Base-by-base conservation (phyloP, 2,113 vertebrate genomes). In the Mus musculus region DNA sequence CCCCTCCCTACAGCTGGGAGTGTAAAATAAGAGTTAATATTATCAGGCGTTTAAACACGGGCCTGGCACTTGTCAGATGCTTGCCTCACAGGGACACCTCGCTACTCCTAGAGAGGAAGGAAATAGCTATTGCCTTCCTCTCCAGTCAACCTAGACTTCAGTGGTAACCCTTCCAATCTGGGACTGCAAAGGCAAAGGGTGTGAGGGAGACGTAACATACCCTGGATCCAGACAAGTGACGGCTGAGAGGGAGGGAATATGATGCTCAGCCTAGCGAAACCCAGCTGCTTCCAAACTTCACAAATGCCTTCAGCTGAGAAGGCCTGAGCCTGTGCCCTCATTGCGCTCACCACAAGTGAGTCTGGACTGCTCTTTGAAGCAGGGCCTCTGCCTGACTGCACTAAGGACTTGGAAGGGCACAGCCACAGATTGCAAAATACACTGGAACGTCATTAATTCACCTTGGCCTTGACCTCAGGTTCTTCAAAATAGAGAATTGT, bases 201-300 rank as follows among this genome's bases (percentile, higher is more conserved):
- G 17, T 30, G 54, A 52, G 30, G 39, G 24, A 75, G 52, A 39
- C 76, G 54, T 1, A 13, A 36, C 11, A 56, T 20, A 16, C 13
- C 26, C 22, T 5, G 49, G 49, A 49, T 22, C 52, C 19, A n/a
- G 71, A 72, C 26, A 13, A 6, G 13, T 5, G 33, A 33, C 10
- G 26, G 80, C 22, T 1, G 0, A 0, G 6, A 7, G 11, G 33
- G 13, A 13, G 2, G 5, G 16, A 14, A 16, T 4, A 33, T n/a
- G n/a, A 24, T 8, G 13, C 16, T 26, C 67, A 20, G 3, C 10
- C 26, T 8, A 0, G 4, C 46, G 61, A 84, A 72, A 69, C 33
- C 36, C 69, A 39, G 67, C 33, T n/a, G 10, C 46, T 46, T 33
- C 26, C 39, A 28, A 10, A 17, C 26, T 67, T 59, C 89, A 19